Percentiles rank a stretch among this genome's conserved stretches.
Conservation (phyloP, 2,797 vertebrate genomes). For the Pogonophryne albipinna region DNA sequence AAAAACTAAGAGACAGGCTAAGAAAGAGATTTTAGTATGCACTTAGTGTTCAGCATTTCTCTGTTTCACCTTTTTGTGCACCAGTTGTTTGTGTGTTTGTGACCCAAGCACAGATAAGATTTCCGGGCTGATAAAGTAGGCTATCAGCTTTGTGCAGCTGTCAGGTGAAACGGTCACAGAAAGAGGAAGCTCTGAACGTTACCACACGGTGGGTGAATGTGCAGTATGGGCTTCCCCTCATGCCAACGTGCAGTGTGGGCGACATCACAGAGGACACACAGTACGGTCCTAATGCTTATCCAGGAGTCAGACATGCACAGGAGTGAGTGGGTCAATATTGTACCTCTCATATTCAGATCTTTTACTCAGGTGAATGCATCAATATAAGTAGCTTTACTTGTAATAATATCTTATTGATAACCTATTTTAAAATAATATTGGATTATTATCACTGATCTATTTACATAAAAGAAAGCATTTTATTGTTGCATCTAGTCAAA, state of each 20-base stretch:
- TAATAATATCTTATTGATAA: background rate
- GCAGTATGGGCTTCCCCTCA: constrained; percentile 70
- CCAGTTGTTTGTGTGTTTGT: constrained; percentile 19
- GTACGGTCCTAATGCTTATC: constrained; percentile 4
- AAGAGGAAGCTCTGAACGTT: constrained; percentile 71
- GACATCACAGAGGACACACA: background rate
- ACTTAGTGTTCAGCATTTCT: background rate
- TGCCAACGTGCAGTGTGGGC: background rate
- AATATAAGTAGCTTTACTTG: background rate
- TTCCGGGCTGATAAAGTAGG: constrained; percentile 69
- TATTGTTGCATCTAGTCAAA: background rate
- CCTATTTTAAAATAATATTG: background rate
- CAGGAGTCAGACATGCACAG: constrained; percentile 13
- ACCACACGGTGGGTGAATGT: constrained; percentile 73
- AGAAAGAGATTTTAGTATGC: constrained; percentile 12
- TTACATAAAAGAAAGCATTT: background rate
- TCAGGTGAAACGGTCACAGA: constrained; percentile 55
- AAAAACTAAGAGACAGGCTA: background rate
- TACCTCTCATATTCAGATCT: background rate
- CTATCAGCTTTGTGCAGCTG: constrained; percentile 77
- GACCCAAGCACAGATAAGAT: constrained; percentile 54
- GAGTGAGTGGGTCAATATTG: background rate
- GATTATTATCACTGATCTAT: background rate
- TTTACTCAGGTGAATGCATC: background rate
- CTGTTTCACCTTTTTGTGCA: too few relatives aligned